phyloP scores from a whole-genome alignment of 2,888 invertebrate genomes.

The Leptopilina myrica region DNA sequence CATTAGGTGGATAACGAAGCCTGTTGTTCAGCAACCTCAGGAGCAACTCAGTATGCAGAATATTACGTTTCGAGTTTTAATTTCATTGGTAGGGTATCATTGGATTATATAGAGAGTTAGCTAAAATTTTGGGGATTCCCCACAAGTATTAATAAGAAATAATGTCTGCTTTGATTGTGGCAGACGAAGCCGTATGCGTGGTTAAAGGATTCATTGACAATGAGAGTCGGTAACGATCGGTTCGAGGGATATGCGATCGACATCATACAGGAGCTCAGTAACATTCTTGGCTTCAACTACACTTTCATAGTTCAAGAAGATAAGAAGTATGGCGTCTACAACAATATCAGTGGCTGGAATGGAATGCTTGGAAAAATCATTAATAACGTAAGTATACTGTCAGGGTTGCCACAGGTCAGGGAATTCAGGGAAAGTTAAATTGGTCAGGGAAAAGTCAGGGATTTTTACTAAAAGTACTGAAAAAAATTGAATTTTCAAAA shows the following conservation, averaged over 20 bases:
- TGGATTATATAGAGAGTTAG: too few species aligned
- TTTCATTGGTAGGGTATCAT: constrained; percentile 78
- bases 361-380: constrained; percentile 88
- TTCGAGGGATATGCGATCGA: constrained; percentile 95
- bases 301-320: constrained; percentile 88
- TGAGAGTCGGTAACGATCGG: constrained; percentile 86
- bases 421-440: too few species aligned
- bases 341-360: constrained; percentile 82
- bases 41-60: constrained; percentile 83
- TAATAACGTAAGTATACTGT: constrained; percentile 81
- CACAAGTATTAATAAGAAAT: too few species aligned
- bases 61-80: constrained; percentile 84
- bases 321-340: constrained; percentile 84
- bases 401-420: too few species aligned
- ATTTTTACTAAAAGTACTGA: too few species aligned
- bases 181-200: constrained; percentile 94
- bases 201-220: constrained; percentile 84
- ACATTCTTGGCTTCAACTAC: constrained; percentile 89
- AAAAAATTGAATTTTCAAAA: too few species aligned
- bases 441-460: too few species aligned
- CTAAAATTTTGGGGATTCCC: too few species aligned
- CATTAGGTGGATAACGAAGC: constrained; percentile 77
- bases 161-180: constrained; percentile 48
- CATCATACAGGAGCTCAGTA: constrained; percentile 87
- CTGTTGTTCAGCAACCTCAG: constrained; percentile 58